These are phyloP conservation scores for Oryctolagus cuniculus DNA, from an alignment of 2,113 vertebrate species.

Conservation along the genomic window mOryCun1.1 NC_091440.1:133750501-133751000, in stretches of 20 bases:
- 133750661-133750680: background rate
- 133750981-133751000: background rate
- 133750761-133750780: constrained; percentile 54
- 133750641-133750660: background rate
- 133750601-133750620: constrained; percentile 29
- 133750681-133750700: background rate
- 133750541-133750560: constrained; percentile 37
- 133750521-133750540: constrained; percentile 63
- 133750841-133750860: constrained; percentile 59
- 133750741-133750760: constrained; percentile 35
- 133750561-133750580: background rate
- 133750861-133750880: constrained; percentile 45
- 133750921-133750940: background rate
- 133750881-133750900: constrained; percentile 46
- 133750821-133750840: constrained; percentile 52
- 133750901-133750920: constrained; percentile 35
- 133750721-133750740: constrained; percentile 54
- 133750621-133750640: constrained; percentile 9
- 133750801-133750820: constrained; percentile 59
- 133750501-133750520: constrained; percentile 74
- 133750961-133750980: background rate
- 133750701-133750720: constrained; percentile 31
- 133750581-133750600: constrained; percentile 44
- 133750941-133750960: constrained; percentile 14
- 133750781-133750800: constrained; percentile 63